These are phyloP conservation scores for Notarius quadriscutis DNA, from an alignment of 2,113 vertebrate genomes.

Conservation along the genomic window DNA sequence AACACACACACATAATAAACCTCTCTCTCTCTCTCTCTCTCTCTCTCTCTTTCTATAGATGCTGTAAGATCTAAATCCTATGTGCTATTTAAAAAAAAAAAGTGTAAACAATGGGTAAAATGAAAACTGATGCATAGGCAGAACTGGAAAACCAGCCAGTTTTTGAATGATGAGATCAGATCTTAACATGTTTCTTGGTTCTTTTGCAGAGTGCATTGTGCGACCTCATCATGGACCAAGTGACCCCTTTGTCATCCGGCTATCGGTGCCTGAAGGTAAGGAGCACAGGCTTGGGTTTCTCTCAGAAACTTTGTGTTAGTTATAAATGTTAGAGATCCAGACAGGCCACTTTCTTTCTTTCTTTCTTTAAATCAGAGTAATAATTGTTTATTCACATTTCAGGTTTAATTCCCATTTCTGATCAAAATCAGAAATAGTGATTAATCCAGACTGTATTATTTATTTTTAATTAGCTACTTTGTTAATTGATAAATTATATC, in stretches of 20 bases:
- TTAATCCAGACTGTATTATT: neutral
- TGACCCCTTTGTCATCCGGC: constrained; percentile 74
- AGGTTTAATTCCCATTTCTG: neutral
- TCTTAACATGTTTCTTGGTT: neutral
- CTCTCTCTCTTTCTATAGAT: no score
- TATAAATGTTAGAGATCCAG: neutral
- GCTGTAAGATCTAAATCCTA: no score
- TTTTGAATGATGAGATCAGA: neutral
- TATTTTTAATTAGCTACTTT: neutral
- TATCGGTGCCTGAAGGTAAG: constrained; percentile 83
- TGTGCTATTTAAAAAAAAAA: no score
- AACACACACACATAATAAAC: no score
- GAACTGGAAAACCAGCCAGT: neutral
- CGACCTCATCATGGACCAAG: constrained; percentile 84
- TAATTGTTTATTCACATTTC: neutral
- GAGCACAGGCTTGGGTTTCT: neutral
- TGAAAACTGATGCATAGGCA: neutral
- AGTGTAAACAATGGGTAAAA: neutral
- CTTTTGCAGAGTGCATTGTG: constrained; percentile 70
- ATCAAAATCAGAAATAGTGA: neutral
- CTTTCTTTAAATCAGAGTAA: neutral
- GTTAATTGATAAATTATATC: neutral
- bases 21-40: no score
- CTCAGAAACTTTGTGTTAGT: neutral
- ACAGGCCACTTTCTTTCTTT: neutral